Percentiles rank a stretch among this genome's conserved stretches.
Evolutionary conservation across 2,113 vertebrate genomes (phyloP).

Genomic region (Rynchops niger): DNA sequence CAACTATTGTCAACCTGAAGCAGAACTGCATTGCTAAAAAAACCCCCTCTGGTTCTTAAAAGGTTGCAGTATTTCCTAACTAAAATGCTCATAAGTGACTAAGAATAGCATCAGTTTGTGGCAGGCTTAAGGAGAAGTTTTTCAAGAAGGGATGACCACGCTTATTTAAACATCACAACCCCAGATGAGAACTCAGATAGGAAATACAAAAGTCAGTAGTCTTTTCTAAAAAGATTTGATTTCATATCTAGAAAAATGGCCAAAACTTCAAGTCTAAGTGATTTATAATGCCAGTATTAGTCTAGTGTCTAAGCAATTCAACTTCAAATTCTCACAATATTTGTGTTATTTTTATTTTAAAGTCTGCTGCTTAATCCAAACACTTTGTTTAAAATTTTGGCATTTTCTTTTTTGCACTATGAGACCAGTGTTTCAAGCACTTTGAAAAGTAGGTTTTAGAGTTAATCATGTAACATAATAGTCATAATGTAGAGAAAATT

Average conservation of each 20-base stretch:
- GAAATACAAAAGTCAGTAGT: neutral
- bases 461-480: neutral
- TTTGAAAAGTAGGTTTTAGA: neutral
- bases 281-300: neutral
- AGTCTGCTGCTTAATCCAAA: neutral
- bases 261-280: neutral
- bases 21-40: neutral
- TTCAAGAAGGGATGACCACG: rapidly evolving
- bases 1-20: neutral
- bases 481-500: neutral
- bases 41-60: neutral
- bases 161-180: neutral
- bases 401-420: neutral
- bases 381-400: neutral
- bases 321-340: neutral
- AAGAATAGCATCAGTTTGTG: neutral
- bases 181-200: neutral
- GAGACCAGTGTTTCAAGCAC: neutral
- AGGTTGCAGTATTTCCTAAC: neutral
- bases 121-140: neutral
- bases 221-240: neutral
- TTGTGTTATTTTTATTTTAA: neutral
- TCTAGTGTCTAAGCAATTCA: neutral
- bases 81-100: neutral
- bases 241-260: neutral